These are phyloP conservation scores for Thunnus albacares DNA, from an alignment of 2,797 vertebrate species.

Conservation along the genomic window DNA sequence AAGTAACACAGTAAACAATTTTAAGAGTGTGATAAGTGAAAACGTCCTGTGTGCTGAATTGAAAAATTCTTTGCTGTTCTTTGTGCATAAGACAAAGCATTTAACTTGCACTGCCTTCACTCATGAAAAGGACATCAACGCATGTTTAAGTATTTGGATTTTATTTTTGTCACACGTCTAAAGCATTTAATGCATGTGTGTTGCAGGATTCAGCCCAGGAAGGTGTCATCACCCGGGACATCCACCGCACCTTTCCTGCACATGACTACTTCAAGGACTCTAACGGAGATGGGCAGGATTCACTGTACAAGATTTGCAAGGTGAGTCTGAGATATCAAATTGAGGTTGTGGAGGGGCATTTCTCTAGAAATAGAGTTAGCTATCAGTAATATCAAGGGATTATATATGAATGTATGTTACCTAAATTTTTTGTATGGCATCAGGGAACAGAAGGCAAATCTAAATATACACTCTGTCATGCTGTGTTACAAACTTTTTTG, in stretches of 20 bases:
- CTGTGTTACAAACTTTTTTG: constrained; percentile 12
- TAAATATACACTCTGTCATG: constrained; percentile 11
- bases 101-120: neutral
- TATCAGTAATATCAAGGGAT: neutral
- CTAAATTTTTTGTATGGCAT: constrained; percentile 10
- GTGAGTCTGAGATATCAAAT: constrained; percentile 75
- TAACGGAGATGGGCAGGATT: constrained; percentile 96
- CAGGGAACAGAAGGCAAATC: constrained; percentile 21
- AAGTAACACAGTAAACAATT: neutral
- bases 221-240: constrained; percentile 95
- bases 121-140: neutral
- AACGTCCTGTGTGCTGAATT: neutral
- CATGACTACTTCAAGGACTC: constrained; percentile 99
- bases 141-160: neutral
- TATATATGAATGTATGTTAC: neutral
- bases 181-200: constrained; percentile 18
- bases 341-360: neutral
- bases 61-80: neutral
- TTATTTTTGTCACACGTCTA: neutral
- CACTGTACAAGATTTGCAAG: constrained; percentile 99
- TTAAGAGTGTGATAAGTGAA: neutral
- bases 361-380: neutral
- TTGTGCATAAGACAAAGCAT: neutral
- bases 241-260: constrained; percentile 97
- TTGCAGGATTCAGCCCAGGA: constrained; percentile 94